Base-by-base conservation (phyloP, 2,113 vertebrate genomes). In the Pelobates fuscus region DNA sequence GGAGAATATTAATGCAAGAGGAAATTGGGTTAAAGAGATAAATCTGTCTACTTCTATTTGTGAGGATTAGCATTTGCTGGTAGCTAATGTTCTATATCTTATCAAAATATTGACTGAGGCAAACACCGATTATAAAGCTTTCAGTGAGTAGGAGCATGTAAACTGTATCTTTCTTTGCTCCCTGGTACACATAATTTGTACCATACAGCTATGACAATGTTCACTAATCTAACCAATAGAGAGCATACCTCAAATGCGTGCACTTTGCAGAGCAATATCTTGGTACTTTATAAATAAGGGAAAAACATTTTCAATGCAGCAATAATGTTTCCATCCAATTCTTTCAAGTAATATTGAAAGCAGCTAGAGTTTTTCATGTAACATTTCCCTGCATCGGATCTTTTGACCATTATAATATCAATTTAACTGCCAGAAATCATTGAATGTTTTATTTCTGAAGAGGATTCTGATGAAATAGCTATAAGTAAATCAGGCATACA, bases 331-430 rank as follows among this genome's bases (percentile, higher is more conserved):
- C 64, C 23, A 17, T 23, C 64, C 17, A 27, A 49, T 66, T 44
- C 17, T 66, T 43, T 64, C 30, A 21, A 27, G 14, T 4, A n/a
- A 41, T 43, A 10, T 8, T 46, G 23, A 49, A 49, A 46, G 64
- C 23, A 24, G 23, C 43, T 66, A 8, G 64, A 23, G 15, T 66
- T 46, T 66, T 66, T 66, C 14, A 46, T 66, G 24, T 66, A 49
- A 46, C 8, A 66, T 46, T 24, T 46, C 29, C n/a, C 25, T 62
- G 18, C 26, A 21, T 27, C 25, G 32, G 32, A 62, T 32, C 41
- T 66, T 46, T 46, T 26, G 21, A 49, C 43, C 41, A 66, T 66
- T 49, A 49, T 66, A 44, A 15, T 24, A 49, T 66, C 43, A 64
- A 37, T 64, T 43, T 41, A 8, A 8, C 32, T 64, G 62, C 37